phyloP scores from a whole-genome alignment of 2,797 vertebrate species.

The Lithobates sylvaticus region DNA sequence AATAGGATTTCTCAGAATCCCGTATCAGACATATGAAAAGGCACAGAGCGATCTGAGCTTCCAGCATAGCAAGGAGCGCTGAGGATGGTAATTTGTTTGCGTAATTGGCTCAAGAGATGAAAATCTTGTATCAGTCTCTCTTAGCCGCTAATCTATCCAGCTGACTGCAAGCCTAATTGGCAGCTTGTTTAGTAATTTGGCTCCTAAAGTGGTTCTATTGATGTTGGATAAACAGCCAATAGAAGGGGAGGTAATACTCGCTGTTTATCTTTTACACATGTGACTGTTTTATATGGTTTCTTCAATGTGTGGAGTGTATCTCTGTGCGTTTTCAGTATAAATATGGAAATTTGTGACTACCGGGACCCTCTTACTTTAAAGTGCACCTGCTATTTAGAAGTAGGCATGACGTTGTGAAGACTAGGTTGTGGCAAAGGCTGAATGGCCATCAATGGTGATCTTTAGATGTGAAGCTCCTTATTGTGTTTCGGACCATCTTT shows the following conservation, averaged over 20 bases:
- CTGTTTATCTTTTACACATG: constrained; percentile 70
- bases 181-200: constrained; percentile 88
- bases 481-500: no score
- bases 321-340: no score
- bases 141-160: constrained; percentile 84
- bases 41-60: constrained; percentile 46
- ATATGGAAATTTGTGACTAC: no score
- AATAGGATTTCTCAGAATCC: not conserved
- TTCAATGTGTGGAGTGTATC: no score
- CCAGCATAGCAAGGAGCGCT: constrained; percentile 73
- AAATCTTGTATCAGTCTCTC: constrained; percentile 81
- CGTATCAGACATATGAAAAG: constrained; percentile 5
- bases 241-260: constrained; percentile 73
- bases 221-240: constrained; percentile 83
- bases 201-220: constrained; percentile 84
- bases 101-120: constrained; percentile 87
- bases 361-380: no score
- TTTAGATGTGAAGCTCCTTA: no score
- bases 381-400: no score
- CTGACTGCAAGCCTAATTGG: constrained; percentile 87
- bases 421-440: no score
- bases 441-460: no score
- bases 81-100: constrained; percentile 82
- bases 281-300: constrained; percentile 11
- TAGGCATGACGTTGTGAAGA: no score